Base-by-base conservation (phyloP, 1,140 invertebrate species). In the Magallana gigas region DNA sequence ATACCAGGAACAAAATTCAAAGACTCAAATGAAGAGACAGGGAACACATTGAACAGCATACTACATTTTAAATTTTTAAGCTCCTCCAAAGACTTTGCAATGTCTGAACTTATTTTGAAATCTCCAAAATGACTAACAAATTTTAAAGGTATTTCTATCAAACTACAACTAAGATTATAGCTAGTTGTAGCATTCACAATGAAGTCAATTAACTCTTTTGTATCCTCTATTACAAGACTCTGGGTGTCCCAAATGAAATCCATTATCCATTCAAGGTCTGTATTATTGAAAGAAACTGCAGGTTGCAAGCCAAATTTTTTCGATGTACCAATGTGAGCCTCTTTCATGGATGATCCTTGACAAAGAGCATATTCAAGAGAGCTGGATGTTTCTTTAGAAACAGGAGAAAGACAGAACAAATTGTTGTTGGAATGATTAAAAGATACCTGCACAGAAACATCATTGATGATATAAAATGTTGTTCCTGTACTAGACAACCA, bases 61-160 rank as follows among this genome's bases (percentile, higher is more conserved):
- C 96, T 95, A 90, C 97, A 97, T 0, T 96, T 96, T 87, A 96
- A 93, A 0, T 92, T 91, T 90, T 97, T 97, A 1, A 98, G 90
- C 29, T 96, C 92, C 4, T 95, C 89, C 5, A 95, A 90, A 92
- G 0, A 96, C 82, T 62, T 96, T 14, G 97, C 95, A 89, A 97
- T 97, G 0, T 92, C 94, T 6, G 93, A 93, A 91, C 97, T 96
- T 89, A 98, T 97, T 18, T 95, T 95, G 9, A 97, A 95, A 18
- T 97, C 97, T 3, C 98, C 98, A 91, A 98, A 98, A 91, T 97
- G 97, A 18, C 96, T 96, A 93, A 98, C 97, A 98, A 98, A 99
- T 4, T 96, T 96, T 92, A 98, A 97, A 92, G 98, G 98, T 80
- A 99, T 97, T 95, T 98, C 98, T 12, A 98, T 89, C 90, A 98